Evolutionary conservation across 2,888 invertebrate genomes (phyloP).

Genomic region (Oligia latruncula): DNA sequence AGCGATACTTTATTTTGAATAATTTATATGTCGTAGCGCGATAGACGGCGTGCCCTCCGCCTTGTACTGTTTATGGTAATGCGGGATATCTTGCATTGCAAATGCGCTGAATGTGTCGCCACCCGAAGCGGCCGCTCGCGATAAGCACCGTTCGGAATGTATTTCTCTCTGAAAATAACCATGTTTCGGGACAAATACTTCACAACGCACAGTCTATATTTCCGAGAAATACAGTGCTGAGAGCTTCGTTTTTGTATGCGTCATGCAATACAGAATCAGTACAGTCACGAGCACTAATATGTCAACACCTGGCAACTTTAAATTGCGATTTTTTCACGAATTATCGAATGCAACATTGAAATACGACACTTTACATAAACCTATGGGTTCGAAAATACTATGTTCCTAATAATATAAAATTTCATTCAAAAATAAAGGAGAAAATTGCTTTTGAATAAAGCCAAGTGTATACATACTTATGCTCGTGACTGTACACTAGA

Average conservation of each 20-base stretch:
- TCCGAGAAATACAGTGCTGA: conserved; percentile 59
- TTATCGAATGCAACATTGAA: too few relatives aligned
- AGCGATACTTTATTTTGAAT: conserved; percentile 91
- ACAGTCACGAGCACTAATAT: too few relatives aligned
- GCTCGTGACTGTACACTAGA: too few relatives aligned
- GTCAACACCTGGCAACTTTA: too few relatives aligned
- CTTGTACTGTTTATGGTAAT: conserved; percentile 90
- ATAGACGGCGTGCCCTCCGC: conserved; percentile 89
- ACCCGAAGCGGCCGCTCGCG: conserved; percentile 82
- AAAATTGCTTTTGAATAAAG: too few relatives aligned
- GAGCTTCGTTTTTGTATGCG: conserved; percentile 20
- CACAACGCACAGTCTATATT: conserved; percentile 69
- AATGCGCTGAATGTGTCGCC: conserved; percentile 89
- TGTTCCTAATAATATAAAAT: too few relatives aligned
- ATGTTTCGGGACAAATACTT: conserved; percentile 78
- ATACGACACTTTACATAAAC: too few relatives aligned
- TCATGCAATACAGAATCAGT: conserved; percentile 16
- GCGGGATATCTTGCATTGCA: conserved; percentile 89
- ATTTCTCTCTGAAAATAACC: conserved; percentile 77
- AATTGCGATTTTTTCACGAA: too few relatives aligned
- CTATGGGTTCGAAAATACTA: too few relatives aligned
- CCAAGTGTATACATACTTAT: too few relatives aligned
- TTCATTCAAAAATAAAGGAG: too few relatives aligned
- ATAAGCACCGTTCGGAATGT: conserved; percentile 83
- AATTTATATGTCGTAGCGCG: conserved; percentile 89